Base-by-base conservation (phyloP, 2,888 invertebrate genomes). In the Ornithoptera alexandrae region DNA sequence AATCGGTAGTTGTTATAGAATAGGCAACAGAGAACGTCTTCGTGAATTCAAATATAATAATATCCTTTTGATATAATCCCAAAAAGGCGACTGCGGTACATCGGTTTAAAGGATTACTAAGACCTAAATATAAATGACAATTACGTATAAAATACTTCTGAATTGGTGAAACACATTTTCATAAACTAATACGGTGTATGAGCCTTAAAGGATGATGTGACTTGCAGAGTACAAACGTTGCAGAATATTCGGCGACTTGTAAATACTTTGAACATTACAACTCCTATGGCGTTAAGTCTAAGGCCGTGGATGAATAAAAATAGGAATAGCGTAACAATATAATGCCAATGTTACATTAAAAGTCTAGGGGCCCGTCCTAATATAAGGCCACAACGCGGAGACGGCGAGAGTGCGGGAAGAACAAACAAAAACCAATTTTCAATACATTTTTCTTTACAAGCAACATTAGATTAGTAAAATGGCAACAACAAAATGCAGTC, bases 231-330 rank as follows among this genome's bases (percentile, higher is more conserved):
- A 68, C 63, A 63, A 68, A 68, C 30, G 53, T 10, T 22, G 30
- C 18, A 58, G 50, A 36, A 59, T 12, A 42, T 24, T 53, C 50
- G 46, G 63, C 59, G 58, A 56, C 65, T 30, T 36, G 42, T 58
- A 59, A 53, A n/a, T 63, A 50, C 39, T 24, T 62, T 53, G 56
- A 58, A 30, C 57, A 50, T 22, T 64, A n/a, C 18, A 60, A 18
- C 62, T 60, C 46, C 36, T 66, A 50, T 53, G 58, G 46, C 22
- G 36, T 60, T 68, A 68, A 68, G 68, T 69, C 60, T 56, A 56
- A 64, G 56, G 64, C 68, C 68, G 30, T 69, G 42, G 61, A 39
- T 69, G 60, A 50, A 53, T 61, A 56, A 39, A 65, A 62, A 65
- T 56, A 65, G 65, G 69, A 69, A 69, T 69, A 46, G 30, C 61